These are phyloP conservation scores for Caenorhabditis briggsae DNA, from an alignment of 1,140 invertebrate species.

Conservation along the genomic window DNA sequence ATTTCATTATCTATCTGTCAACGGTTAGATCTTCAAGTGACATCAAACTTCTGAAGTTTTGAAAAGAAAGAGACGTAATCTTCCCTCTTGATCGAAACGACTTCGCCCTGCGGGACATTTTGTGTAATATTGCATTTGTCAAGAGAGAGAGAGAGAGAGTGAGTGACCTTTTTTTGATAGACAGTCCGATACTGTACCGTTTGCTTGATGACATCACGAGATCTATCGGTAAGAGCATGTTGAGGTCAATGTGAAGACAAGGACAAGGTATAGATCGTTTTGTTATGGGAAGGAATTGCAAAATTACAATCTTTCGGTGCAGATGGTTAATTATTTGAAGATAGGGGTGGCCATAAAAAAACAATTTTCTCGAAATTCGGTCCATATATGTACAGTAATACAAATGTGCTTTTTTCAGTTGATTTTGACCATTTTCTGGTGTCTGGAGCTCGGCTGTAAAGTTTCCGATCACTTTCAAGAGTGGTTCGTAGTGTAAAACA, in stretches of 20 bases:
- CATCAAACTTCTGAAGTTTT: slow-evolving; percentile 10
- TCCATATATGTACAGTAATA: too few species aligned
- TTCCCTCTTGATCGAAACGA: background rate
- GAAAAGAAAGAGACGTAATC: background rate
- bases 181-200: background rate
- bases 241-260: background rate
- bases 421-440: too few species aligned
- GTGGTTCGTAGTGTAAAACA: too few species aligned
- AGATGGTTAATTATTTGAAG: too few species aligned
- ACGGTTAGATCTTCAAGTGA: background rate
- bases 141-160: too few species aligned
- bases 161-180: slow-evolving; percentile 21
- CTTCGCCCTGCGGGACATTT: background rate
- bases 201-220: background rate
- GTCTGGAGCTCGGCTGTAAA: too few species aligned
- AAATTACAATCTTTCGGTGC: too few species aligned
- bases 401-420: too few species aligned
- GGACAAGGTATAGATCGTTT: background rate
- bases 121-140: slow-evolving; percentile 9
- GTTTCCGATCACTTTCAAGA: too few species aligned
- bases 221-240: background rate
- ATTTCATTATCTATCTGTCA: background rate
- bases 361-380: too few species aligned
- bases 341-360: too few species aligned
- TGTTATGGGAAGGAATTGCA: too few species aligned